phyloP scores from a whole-genome alignment of 2,797 vertebrate species.

The Coregonus sp. region DNA sequence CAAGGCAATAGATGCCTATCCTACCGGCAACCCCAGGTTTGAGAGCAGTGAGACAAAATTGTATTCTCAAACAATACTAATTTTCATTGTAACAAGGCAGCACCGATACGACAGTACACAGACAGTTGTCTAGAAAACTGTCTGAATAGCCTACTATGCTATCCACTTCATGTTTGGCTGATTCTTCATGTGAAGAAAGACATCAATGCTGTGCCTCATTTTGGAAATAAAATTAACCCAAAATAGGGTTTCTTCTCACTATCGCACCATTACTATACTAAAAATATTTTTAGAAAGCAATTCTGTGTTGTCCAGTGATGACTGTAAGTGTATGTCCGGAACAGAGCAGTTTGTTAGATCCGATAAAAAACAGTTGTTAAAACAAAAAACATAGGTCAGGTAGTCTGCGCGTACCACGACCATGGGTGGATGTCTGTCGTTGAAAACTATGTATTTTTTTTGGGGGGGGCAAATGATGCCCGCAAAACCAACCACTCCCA shows the following conservation, averaged over 20 bases:
- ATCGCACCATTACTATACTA: constrained; percentile 45
- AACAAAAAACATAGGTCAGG: neutral
- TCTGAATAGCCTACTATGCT: constrained; percentile 8
- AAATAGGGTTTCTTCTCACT: constrained; percentile 30
- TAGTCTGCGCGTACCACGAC: constrained; percentile 16
- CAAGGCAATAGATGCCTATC: constrained; percentile 32
- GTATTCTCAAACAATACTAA: constrained; percentile 65
- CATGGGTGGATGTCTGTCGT: constrained; percentile 15
- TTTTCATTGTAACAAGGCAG: constrained; percentile 61
- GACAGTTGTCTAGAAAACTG: constrained; percentile 31
- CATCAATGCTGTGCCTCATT: constrained; percentile 23
- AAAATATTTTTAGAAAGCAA: neutral
- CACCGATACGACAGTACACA: constrained; percentile 49
- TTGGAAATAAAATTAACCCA: neutral
- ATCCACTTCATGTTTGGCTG: constrained; percentile 48
- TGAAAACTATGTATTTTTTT: constrained; percentile 26
- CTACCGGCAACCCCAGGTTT: constrained; percentile 23
- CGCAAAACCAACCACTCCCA: constrained; percentile 37
- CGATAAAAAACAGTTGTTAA: constrained; percentile 4
- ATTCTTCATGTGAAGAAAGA: constrained; percentile 1
- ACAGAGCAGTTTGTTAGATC: constrained; percentile 13
- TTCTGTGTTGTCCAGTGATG: neutral
- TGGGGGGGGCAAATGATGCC: constrained; percentile 5
- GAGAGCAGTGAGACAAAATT: constrained; percentile 15
- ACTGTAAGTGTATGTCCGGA: constrained; percentile 14